Evolutionary conservation across 1,140 invertebrate genomes (phyloP), one percentile per base, ranked within the genome.

Genomic region (Campodea augens): DNA sequence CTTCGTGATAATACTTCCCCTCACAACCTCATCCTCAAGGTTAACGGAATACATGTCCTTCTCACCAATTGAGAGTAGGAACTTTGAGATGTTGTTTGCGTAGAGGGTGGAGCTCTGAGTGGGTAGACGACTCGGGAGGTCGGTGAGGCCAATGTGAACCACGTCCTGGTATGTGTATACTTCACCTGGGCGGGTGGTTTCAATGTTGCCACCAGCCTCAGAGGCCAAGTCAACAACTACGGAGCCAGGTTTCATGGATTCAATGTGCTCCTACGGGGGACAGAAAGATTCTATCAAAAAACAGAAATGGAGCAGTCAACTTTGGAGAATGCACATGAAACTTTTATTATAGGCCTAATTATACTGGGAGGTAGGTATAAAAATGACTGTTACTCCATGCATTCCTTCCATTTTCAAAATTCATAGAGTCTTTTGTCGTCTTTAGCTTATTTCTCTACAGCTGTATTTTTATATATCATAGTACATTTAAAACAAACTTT

Each of bases 201-300:
- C 78, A 38, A 90, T 70, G 62, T 92, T 92, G 3, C 87, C 87
- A 3, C 87, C 87, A 51, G 81, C 74, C 64, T 91, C 87, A 0
- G 87, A 79, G 2, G 87, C 87, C 49, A 92, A 62, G 61, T 92
- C 87, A 4, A 92, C 87, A 18, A 91, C 71, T 5, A 91, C 85
- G 47, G 81, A 86, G 12, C 87, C 87, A 1, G 84, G 83, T 55
- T 85, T 84, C 86, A 91, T 90, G 7, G 68, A 65, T 40, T 78
- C 72, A 32, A 90, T 69, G 59, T 87, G 84, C 61, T 81, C 78
- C 79, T 84, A 54, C 29, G 56, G 20, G 1, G 23, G 18, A 24
- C 27, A 4, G 27, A 32, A 25, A 13, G 20, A 1, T 24, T 22
- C 3, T 36, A 22, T 23, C 4, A 2, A 41, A 41, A 20, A 41